Percentiles rank a stretch among this genome's conserved stretches.
These are phyloP conservation scores for Phylloscopus trochiloides DNA, from an alignment of 2,113 vertebrate genomes.

Conservation along the genomic window DNA sequence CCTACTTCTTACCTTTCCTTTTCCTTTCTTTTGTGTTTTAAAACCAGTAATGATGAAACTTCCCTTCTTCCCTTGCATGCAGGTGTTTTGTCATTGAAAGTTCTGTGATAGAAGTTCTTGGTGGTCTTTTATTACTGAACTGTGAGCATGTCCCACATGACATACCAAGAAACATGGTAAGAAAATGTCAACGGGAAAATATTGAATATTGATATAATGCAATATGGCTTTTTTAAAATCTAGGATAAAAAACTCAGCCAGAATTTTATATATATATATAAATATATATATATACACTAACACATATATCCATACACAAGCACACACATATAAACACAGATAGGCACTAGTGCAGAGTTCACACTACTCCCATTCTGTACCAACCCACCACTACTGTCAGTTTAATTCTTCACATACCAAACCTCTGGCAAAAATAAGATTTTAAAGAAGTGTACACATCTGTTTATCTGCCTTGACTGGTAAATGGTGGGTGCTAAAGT, in stretches of 20 bases:
- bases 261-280: not conserved
- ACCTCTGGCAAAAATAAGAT: not conserved
- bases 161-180: not conserved
- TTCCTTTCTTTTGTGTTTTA: not conserved
- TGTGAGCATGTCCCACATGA: fast-evolving
- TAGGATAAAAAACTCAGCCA: not conserved
- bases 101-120: not conserved
- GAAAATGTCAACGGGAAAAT: not conserved
- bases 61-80: not conserved
- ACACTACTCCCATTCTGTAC: not conserved
- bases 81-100: not conserved
- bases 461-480: not conserved
- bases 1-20: not conserved
- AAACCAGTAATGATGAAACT: not conserved
- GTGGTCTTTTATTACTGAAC: not conserved
- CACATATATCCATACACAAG: fast-evolving
- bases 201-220: not conserved
- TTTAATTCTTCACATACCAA: not conserved
- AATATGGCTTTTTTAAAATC: not conserved
- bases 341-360: not conserved
- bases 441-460: not conserved
- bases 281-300: not conserved
- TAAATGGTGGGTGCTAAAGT: not conserved
- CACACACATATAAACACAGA: not conserved
- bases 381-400: not conserved